These are phyloP conservation scores for Microtus montanus DNA, from an alignment of 2,113 vertebrate species.

Conservation along the genomic window DNA sequence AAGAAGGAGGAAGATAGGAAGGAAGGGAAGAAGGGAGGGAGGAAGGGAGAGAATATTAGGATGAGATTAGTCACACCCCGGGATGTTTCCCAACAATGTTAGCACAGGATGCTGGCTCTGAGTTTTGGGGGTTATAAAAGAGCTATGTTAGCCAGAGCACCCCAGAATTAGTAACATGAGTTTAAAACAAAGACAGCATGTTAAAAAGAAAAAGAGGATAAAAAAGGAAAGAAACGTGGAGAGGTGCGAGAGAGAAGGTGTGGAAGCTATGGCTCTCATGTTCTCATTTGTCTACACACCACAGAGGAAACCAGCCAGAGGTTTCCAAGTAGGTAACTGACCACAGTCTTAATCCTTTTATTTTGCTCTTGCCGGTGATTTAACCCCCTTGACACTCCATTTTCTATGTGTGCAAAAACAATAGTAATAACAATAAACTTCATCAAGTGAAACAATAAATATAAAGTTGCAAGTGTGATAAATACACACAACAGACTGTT, in stretches of 20 bases:
- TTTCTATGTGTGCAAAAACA: background rate
- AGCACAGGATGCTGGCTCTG: background rate
- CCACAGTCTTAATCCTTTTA: background rate
- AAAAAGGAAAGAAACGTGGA: background rate
- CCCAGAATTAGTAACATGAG: background rate
- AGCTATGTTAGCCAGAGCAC: background rate
- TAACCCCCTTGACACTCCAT: background rate
- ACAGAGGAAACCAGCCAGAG: background rate
- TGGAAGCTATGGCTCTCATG: background rate
- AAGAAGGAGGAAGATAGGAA: too few relatives aligned
- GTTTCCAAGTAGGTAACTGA: background rate
- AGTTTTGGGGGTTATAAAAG: background rate
- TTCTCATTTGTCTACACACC: background rate
- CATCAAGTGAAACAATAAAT: background rate
- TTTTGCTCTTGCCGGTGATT: background rate
- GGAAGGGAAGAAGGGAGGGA: too few relatives aligned
- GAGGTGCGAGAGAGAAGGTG: background rate
- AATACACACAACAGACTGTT: background rate
- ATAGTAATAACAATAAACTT: background rate
- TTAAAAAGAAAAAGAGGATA: background rate
- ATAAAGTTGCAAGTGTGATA: background rate
- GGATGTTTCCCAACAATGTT: background rate
- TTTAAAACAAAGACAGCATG: background rate
- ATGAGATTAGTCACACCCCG: background rate
- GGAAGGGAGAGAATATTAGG: background rate